Evolutionary conservation across 1,140 invertebrate species (phyloP).

Genomic region (Capitella teleta): DNA sequence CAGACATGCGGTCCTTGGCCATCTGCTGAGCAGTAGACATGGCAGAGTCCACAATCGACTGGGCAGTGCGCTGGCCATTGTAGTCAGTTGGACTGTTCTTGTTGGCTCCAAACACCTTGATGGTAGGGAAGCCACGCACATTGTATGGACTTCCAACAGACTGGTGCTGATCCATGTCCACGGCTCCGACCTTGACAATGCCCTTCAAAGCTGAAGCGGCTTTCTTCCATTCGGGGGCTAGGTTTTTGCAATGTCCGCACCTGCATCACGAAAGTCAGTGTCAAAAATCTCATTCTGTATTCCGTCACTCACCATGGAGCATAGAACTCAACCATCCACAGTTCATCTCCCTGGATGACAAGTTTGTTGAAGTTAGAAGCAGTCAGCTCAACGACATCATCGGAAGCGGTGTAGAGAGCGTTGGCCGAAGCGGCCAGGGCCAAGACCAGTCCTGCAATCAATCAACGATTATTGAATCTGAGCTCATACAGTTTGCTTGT

Average conservation of each 20-base stretch:
- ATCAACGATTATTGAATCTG: too few relatives aligned
- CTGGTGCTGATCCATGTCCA: slow-evolving; percentile 83
- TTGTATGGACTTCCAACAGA: slow-evolving; percentile 67
- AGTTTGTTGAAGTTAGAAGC: slow-evolving; percentile 76
- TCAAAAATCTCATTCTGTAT: neutral
- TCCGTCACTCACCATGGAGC: slow-evolving; percentile 63
- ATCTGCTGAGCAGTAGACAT: slow-evolving; percentile 59
- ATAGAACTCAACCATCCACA: slow-evolving; percentile 95
- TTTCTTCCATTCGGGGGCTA: slow-evolving; percentile 91
- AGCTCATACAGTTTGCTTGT: too few relatives aligned
- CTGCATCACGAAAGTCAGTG: slow-evolving; percentile 31
- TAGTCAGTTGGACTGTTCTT: slow-evolving; percentile 81
- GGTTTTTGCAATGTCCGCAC: slow-evolving; percentile 75
- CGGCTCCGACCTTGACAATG: slow-evolving; percentile 82
- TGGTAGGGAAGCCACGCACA: slow-evolving; percentile 86
- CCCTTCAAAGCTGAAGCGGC: slow-evolving; percentile 86
- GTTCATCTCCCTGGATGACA: slow-evolving; percentile 73
- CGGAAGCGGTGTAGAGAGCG: slow-evolving; percentile 65
- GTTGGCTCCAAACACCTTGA: slow-evolving; percentile 84
- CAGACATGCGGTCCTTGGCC: slow-evolving; percentile 52
- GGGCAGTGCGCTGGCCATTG: slow-evolving; percentile 67
- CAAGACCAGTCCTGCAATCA: neutral
- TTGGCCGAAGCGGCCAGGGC: slow-evolving; percentile 33
- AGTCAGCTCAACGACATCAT: slow-evolving; percentile 84
- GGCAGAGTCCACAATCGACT: slow-evolving; percentile 72